These are phyloP conservation scores for Orientallactaga sibirica DNA, from an alignment of 2,797 vertebrate species.

Conservation along the genomic window DNA sequence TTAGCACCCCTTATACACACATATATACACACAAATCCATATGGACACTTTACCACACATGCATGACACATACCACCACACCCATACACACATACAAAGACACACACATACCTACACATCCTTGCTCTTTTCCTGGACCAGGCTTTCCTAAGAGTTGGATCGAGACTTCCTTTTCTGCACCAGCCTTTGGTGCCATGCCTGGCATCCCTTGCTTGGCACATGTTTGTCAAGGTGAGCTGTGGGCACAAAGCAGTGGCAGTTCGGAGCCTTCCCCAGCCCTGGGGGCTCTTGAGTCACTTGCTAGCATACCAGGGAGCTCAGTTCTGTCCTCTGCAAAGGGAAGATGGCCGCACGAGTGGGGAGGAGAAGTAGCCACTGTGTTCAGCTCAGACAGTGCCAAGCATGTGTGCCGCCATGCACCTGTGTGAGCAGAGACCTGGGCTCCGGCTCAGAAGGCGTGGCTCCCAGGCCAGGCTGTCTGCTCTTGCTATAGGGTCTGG, in stretches of 20 bases:
- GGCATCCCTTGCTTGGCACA: neutral
- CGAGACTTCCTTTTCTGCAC: neutral
- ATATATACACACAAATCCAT: neutral
- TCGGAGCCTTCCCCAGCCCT: no score
- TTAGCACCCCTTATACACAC: no score
- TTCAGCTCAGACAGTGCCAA: neutral
- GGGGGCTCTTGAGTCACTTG: neutral
- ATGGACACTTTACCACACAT: neutral
- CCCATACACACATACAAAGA: neutral
- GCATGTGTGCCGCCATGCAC: neutral
- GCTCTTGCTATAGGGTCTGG: neutral
- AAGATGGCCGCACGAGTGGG: neutral
- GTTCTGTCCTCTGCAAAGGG: neutral
- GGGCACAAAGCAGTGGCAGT: neutral
- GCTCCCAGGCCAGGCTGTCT: no score
- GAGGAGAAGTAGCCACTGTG: neutral
- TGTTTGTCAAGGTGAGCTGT: neutral
- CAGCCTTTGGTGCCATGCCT: neutral
- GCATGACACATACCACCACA: no score
- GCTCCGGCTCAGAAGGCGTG: neutral
- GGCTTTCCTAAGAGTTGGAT: neutral
- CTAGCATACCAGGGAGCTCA: neutral
- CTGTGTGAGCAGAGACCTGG: neutral
- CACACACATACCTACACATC: neutral
- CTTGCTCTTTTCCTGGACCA: neutral